Evolutionary conservation across 2,113 vertebrate genomes (phyloP).

Genomic region (Addax nasomaculatus): DNA sequence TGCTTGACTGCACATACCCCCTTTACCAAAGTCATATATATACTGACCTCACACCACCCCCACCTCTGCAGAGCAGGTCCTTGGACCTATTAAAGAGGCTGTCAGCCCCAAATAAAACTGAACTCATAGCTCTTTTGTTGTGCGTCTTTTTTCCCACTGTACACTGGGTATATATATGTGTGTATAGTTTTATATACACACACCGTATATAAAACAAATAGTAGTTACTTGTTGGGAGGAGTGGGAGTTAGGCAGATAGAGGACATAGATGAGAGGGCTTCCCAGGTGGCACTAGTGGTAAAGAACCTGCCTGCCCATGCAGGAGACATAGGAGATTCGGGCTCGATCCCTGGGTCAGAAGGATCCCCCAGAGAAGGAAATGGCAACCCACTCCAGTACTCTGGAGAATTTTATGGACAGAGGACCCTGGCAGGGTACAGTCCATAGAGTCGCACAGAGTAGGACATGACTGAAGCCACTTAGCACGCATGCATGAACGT

Average conservation of each 20-base stretch:
- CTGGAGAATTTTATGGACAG: neutral
- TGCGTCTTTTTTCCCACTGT: neutral
- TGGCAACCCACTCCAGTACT: neutral
- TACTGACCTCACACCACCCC: neutral
- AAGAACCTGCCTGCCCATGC: neutral
- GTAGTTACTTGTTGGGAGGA: neutral
- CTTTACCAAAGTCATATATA: neutral
- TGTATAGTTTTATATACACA: neutral
- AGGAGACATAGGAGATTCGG: neutral
- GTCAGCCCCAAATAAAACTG: neutral
- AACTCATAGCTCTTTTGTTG: neutral
- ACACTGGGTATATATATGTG: neutral
- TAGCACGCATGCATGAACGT: accelerated
- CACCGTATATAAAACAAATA: neutral
- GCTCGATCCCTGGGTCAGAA: neutral
- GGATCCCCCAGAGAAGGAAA: neutral
- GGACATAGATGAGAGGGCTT: neutral
- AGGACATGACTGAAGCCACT: neutral
- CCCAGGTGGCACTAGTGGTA: neutral
- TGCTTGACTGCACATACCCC: neutral
- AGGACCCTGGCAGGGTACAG: neutral
- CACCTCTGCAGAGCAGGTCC: neutral
- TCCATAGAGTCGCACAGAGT: neutral
- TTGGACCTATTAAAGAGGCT: neutral
- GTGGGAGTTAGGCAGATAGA: neutral